A percentile compares a stretch with the other conserved stretches of the same genome.
Evolutionary conservation across 2,797 vertebrate species (phyloP).

Genomic region (Tragopan temminckii): DNA sequence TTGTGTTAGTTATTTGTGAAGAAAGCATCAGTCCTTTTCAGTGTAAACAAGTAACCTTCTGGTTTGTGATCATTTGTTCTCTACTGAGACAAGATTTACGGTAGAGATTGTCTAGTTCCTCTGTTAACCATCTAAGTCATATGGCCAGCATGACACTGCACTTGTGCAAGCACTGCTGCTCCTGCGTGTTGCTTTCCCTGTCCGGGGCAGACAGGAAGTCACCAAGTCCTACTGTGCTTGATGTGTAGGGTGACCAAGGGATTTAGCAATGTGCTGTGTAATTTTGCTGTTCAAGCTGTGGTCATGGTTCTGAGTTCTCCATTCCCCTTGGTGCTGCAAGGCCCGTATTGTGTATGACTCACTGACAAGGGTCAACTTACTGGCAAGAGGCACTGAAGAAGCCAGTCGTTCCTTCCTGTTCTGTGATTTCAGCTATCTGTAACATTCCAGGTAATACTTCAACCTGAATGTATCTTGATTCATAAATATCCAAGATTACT

Average conservation of each 20-base stretch:
- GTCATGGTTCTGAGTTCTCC: fast-evolving
- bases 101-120: neutral
- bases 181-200: neutral
- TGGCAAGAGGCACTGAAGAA: neutral
- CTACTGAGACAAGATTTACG: neutral
- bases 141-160: fast-evolving
- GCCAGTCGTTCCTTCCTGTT: neutral
- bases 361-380: neutral
- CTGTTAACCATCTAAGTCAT: neutral
- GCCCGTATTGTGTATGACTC: neutral
- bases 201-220: neutral
- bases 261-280: neutral
- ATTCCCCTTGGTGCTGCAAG: neutral
- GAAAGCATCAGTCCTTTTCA: neutral
- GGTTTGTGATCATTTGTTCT: neutral
- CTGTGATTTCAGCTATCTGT: neutral
- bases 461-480: neutral
- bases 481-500: neutral
- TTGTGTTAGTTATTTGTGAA: neutral
- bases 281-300: neutral
- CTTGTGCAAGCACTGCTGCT: neutral
- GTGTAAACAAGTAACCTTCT: neutral
- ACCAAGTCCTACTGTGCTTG: fast-evolving
- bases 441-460: neutral
- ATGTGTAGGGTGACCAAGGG: neutral